Evolutionary conservation across 2,113 vertebrate species (phyloP).

Genomic region (Amazona vittata): DNA sequence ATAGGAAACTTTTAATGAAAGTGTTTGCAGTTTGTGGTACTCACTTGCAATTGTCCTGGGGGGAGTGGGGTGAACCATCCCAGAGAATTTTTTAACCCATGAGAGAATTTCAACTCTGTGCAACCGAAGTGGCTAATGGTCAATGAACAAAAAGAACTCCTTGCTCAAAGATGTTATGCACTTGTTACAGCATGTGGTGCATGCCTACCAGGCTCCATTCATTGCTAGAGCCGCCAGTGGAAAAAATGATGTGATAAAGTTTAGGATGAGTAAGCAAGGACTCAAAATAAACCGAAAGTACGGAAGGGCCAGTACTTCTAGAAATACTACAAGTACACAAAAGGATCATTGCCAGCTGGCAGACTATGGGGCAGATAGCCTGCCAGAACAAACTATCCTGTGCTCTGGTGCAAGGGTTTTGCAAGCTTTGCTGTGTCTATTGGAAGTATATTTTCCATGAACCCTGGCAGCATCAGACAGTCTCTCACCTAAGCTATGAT

Average conservation of each 20-base stretch:
- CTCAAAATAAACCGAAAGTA: not conserved
- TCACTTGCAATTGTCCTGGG: not conserved
- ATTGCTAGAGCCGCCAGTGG: not conserved
- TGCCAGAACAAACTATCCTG: conserved; percentile 41
- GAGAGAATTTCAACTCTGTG: not conserved
- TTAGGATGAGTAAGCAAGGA: not conserved
- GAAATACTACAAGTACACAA: not conserved
- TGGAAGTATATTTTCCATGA: not conserved
- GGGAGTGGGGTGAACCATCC: not conserved
- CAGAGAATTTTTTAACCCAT: not conserved
- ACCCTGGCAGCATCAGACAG: not conserved
- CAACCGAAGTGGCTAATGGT: not conserved
- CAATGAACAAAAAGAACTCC: not conserved
- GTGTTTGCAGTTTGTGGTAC: not conserved
- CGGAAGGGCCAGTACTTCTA: not conserved
- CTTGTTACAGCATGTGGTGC: fast-evolving
- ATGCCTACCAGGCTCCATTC: not conserved
- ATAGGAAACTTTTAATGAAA: not conserved
- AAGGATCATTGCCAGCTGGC: conserved; percentile 19
- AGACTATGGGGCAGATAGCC: not conserved
- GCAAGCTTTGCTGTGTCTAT: not conserved
- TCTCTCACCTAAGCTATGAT: not conserved
- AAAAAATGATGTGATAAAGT: not conserved
- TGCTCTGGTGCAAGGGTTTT: not conserved
- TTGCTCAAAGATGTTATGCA: not conserved